These are phyloP conservation scores for Promerops cafer DNA, from an alignment of 2,113 vertebrate species.

Conservation along the genomic window DNA sequence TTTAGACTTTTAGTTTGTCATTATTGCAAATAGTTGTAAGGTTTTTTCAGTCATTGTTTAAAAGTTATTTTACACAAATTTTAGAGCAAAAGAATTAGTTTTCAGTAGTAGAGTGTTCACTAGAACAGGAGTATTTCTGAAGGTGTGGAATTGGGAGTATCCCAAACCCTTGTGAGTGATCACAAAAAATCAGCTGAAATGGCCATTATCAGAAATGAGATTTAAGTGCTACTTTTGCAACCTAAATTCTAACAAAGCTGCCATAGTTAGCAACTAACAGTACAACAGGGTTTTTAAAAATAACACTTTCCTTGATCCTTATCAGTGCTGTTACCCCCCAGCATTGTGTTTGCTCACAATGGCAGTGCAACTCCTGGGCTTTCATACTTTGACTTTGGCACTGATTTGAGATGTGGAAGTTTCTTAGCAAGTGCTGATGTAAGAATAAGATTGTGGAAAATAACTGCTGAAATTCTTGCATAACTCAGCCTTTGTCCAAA, in stretches of 20 bases:
- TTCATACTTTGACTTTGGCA: neutral
- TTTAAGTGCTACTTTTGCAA: neutral
- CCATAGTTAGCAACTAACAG: neutral
- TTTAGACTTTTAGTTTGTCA: neutral
- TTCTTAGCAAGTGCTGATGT: neutral
- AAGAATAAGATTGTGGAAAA: conserved; percentile 9
- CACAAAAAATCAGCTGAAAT: neutral
- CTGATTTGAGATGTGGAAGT: neutral
- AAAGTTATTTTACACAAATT: neutral
- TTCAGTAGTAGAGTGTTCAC: neutral
- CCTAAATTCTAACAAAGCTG: neutral
- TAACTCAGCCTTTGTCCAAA: neutral
- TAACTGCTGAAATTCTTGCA: neutral
- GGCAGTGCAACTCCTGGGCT: neutral
- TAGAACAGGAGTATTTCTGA: neutral
- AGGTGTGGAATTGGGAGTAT: neutral
- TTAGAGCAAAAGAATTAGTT: neutral
- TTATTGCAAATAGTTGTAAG: neutral
- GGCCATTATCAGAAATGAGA: neutral
- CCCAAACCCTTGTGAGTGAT: neutral
- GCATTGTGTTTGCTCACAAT: conserved; percentile 10
- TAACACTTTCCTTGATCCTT: neutral
- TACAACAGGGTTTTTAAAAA: conserved; percentile 13
- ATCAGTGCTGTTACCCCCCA: neutral
- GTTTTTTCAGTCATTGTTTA: neutral